Evolutionary conservation across 2,113 vertebrate genomes (phyloP), one percentile per base, ranked within the genome.

Genomic region (Bombycilla garrulus): DNA sequence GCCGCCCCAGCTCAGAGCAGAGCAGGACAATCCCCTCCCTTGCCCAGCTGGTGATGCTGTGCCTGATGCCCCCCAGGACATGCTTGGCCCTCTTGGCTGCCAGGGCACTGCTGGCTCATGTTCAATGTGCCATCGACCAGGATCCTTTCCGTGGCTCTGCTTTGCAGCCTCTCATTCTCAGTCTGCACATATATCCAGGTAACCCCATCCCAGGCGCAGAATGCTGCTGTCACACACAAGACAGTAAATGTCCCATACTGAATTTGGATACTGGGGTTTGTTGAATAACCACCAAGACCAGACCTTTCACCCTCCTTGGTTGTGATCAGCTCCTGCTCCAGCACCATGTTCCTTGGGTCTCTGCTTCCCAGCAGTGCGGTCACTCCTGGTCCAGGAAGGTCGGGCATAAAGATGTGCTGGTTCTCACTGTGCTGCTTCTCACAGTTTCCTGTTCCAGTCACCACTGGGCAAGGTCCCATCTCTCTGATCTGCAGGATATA

Each of bases 1-100:
- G 44, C 33, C 0, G 0, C 18, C 33, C 12, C 36, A 50, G 66
- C 1, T 4, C 77, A 66, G 60, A 45, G 36, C 26, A 65, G 26
- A 73, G 44, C 1, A 0, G 45, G 45, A 53, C 45, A 47, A 31
- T 60, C 11, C 22, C 45, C n/a, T 74, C 38, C 20, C 38, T 58
- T 16, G 11, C 40, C 44, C 0, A 0, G 23, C 53, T 58, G 28
- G 26, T 0, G 0, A 25, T 71, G 57, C 48, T 81, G 22, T 88
- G 33, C 44, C 23, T 66, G 36, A 38, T 88, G 26, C 4, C 1
- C 5, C 24, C 29, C 61, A 4, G 15, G 40, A 31, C 47, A 69
- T 0, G 3, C 0, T 3, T 81, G 45, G 20, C 24, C 11, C 29
- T 67, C 11, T n/a, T 47, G 61, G 47, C 47, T 76, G 24, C 38